These are phyloP conservation scores for Silvanus unidentatus DNA, from an alignment of 2,888 invertebrate species.

Conservation along the genomic window DNA sequence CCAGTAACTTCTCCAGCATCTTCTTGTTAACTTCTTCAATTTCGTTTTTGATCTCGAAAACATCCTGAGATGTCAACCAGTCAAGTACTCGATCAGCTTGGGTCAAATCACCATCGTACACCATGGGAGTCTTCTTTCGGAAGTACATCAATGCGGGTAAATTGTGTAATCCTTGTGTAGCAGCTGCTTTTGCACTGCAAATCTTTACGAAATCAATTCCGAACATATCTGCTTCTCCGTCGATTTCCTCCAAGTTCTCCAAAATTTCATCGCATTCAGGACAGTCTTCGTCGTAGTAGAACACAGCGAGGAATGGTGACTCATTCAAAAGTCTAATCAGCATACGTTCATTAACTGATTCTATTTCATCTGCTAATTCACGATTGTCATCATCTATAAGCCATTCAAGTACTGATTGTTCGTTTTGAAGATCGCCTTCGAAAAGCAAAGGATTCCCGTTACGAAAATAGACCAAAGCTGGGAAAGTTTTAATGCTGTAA, in stretches of 20 bases:
- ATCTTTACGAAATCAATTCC: conserved; percentile 95
- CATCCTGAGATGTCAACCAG: conserved; percentile 91
- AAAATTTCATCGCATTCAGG: conserved; percentile 87
- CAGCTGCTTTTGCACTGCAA: conserved; percentile 73
- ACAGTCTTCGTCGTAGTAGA: conserved; percentile 89
- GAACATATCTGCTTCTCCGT: conserved; percentile 87
- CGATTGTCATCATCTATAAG: conserved; percentile 88
- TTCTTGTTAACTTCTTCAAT: conserved; percentile 96
- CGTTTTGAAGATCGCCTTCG: conserved; percentile 88
- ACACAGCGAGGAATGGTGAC: conserved; percentile 82
- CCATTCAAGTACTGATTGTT: conserved; percentile 89
- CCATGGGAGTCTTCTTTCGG: conserved; percentile 69
- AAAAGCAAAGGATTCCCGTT: conserved; percentile 84
- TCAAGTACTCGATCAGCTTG: conserved; percentile 80
- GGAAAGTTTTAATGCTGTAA: conserved; percentile 91
- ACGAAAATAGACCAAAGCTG: conserved; percentile 82
- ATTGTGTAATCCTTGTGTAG: conserved; percentile 74
- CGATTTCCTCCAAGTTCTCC: conserved; percentile 86
- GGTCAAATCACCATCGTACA: conserved; percentile 84
- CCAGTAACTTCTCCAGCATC: conserved; percentile 90
- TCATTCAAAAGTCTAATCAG: conserved; percentile 76
- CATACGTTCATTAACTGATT: conserved; percentile 88
- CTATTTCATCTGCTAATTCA: conserved; percentile 89
- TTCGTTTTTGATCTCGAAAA: conserved; percentile 92
- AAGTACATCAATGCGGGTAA: conserved; percentile 85